Evolutionary conservation across 2,113 vertebrate species (phyloP), one percentile per base, ranked within the genome.

Genomic region (Anarrhichthys ocellatus): DNA sequence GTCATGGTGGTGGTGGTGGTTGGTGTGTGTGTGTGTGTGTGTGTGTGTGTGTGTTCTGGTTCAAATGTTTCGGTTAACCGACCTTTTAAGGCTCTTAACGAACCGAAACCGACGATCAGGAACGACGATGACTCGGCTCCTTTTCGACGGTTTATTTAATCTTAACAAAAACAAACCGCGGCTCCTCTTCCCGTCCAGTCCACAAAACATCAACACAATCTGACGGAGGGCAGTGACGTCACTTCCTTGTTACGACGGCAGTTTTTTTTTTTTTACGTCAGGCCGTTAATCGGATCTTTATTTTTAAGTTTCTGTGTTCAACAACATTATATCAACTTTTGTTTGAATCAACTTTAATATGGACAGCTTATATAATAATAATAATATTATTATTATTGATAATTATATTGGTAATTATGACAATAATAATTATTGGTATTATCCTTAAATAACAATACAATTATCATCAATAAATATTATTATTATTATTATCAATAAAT

Each of bases 1-100:
- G 97, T 97, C 97, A 98, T 98, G 96, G 92, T 92, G 86, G 80
- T 84, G 81, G n/a, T n/a, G n/a, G n/a, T n/a, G 82, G 89, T 27
- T 92, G 86, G 80, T 91, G 84, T 72, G 79, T 86, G 81, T 85
- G 81, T 85, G 78, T 83, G 89, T 91, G 84, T 71, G 78, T 86
- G 80, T 84, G 80, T 82, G 34, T 91, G 84, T 72, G 79, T 34
- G 34, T 34, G 34, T 34, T 95, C 92, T 93, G 61, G 92, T 91
- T 89, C 88, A 88, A 94, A 83, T 78, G 83, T 72, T 67, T 80
- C 92, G 94, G 87, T 78, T 5, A 34, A 46, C 67, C 78, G 74
- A 83, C 32, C 14, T 70, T 67, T 34, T 34, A 34, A 85, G 58
- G 74, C 78, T 63, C 66, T 76, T 77, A 80, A 2, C 62, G 54